These are phyloP conservation scores for Bedellia somnulentella DNA, from an alignment of 2,888 invertebrate genomes.

Conservation along the genomic window DNA sequence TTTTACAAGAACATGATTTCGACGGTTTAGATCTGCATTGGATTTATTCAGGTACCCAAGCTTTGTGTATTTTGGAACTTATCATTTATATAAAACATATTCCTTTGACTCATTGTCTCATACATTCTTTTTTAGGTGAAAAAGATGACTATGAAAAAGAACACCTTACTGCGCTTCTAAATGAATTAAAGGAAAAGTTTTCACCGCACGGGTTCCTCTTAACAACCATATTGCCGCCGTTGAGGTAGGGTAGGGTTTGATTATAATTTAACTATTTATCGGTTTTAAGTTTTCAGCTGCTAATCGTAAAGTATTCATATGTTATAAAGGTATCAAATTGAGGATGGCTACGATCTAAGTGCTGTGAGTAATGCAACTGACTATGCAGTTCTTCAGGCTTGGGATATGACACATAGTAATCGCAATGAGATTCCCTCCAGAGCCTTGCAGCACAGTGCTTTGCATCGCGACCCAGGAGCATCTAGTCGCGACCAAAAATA, in stretches of 20 bases:
- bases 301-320: no score
- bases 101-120: no score
- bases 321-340: constrained; percentile 51
- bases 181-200: constrained; percentile 65
- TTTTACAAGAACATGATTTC: constrained; percentile 69
- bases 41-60: constrained; percentile 69
- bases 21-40: constrained; percentile 84
- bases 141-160: constrained; percentile 56
- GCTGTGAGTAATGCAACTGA: constrained; percentile 65
- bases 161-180: constrained; percentile 55
- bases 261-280: no score
- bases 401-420: constrained; percentile 53
- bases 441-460: constrained; percentile 48
- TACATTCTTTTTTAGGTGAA: constrained; percentile 26
- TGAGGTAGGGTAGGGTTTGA: constrained; percentile 46
- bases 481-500: constrained; percentile 38
- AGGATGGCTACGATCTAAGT: constrained; percentile 67
- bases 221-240: constrained; percentile 62
- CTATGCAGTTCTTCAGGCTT: constrained; percentile 70
- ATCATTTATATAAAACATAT: no score
- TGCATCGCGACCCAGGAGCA: constrained; percentile 49
- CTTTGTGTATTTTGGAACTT: no score
- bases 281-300: no score
- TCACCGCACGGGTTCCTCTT: constrained; percentile 57
- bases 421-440: constrained; percentile 40